A percentile compares a stretch with the other conserved stretches of the same genome.
phyloP scores from a whole-genome alignment of 92 coral and sea anemone genomes.

The Diadumene lineata region DNA sequence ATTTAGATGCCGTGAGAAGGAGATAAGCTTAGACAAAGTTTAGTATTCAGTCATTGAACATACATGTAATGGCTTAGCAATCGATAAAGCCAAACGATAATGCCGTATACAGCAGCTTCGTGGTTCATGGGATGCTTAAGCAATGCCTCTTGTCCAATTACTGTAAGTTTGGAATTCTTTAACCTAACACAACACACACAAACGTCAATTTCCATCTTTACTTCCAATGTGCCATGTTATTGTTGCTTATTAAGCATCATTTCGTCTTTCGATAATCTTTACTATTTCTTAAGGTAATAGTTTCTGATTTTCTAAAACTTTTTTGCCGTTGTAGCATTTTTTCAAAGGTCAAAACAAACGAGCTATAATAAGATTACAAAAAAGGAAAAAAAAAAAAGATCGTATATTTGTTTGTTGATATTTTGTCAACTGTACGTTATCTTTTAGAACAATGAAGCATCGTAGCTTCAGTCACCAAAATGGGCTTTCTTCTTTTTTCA shows the following conservation, averaged over 20 bases:
- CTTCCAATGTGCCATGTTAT: no score
- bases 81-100: background rate
- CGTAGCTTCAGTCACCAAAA: no score
- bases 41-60: background rate
- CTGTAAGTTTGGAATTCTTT: constrained; percentile 1
- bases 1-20: constrained; percentile 3
- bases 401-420: background rate
- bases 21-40: background rate
- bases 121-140: background rate
- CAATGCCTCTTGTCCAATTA: background rate
- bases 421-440: no score
- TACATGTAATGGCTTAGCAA: background rate
- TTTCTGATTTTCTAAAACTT: background rate
- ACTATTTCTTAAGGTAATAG: background rate
- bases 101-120: background rate
- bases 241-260: no score
- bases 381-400: no score
- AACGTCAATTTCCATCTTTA: background rate
- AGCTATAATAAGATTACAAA: no score
- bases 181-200: no score
- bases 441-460: no score
- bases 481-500: no score
- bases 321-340: background rate
- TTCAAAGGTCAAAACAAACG: background rate
- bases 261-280: background rate